Base-by-base conservation (phyloP, 2,113 vertebrate genomes). In the Seriola dumerili region DNA sequence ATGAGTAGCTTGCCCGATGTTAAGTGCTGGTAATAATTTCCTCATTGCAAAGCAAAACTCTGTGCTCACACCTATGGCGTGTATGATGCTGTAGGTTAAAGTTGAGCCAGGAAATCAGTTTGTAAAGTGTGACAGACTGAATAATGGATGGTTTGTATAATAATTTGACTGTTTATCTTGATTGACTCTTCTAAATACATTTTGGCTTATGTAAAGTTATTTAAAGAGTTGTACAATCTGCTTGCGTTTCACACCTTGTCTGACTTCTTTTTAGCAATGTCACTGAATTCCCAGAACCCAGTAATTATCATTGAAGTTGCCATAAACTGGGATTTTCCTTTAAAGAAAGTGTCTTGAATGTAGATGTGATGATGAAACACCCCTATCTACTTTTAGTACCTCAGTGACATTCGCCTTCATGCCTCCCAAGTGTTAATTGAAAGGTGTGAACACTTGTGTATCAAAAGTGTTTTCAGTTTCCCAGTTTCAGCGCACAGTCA, bases 381-480 rank as follows among this genome's bases (percentile, higher is more conserved):
- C 46, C 12, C 8, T 25, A 8, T 67, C 29, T 32, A 5, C 58
- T 70, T 38, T 55, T 63, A 54, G 23, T 62, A 23, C 8, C 10
- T 6, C n/a, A 46, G 38, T 32, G 13, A 42, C n/a, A 58, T 58
- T 62, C 29, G 13, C 29, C 25, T 72, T 55, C 25, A 34, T 72
- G 25, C 70, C 21, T 57, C 32, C 12, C 4, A 61, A 29, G 69
- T 78, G 68, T 76, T 88, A 84, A 88, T 72, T 85, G 42, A 83
- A 82, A 25, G 52, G 23, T 57, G 32, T 46, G 54, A 70, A 34
- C 17, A 67, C 23, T 34, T 62, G 34, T 67, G 62, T 19, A 70
- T 70, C 36, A 71, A 73, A 78, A 50, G 44, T 80, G 52, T 64
- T 72, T 75, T 62, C 62, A 55, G 70, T 71, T 72, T 72, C 52